Evolutionary conservation across 2,888 invertebrate species (phyloP).

Genomic region (Brachyptera risi): DNA sequence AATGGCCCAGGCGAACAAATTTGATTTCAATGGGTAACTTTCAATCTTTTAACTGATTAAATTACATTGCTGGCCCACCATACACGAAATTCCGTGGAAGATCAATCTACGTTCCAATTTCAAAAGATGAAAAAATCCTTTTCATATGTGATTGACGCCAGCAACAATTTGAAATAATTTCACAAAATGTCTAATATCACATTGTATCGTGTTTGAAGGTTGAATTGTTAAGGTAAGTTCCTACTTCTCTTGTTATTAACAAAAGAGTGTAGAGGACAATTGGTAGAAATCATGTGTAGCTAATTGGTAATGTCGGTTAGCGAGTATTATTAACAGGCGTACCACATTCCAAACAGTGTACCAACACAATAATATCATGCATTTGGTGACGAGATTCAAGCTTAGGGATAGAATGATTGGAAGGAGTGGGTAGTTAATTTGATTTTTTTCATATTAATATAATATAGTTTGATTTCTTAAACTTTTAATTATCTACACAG

Average conservation of each 20-base stretch:
- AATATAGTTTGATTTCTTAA: not conserved
- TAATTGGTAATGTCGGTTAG: slow-evolving; percentile 15
- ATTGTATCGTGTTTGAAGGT: no score
- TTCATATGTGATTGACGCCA: slow-evolving; percentile 6
- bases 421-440: not conserved
- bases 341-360: no score
- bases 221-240: no score
- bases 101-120: not conserved
- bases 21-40: not conserved
- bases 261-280: slow-evolving; percentile 7
- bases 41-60: slow-evolving; percentile 8
- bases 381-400: not conserved
- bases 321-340: no score
- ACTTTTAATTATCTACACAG: no score
- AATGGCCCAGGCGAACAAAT: not conserved
- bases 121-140: not conserved
- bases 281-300: not conserved
- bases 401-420: not conserved
- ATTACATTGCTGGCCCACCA: slow-evolving; percentile 1
- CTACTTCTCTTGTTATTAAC: no score
- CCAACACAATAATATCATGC: no score
- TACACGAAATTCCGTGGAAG: not conserved
- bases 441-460: not conserved
- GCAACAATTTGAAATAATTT: slow-evolving; percentile 18
- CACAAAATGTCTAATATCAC: slow-evolving; percentile 10